phyloP scores from a whole-genome alignment of 2,113 vertebrate species.

The Vireo altiloquus region DNA sequence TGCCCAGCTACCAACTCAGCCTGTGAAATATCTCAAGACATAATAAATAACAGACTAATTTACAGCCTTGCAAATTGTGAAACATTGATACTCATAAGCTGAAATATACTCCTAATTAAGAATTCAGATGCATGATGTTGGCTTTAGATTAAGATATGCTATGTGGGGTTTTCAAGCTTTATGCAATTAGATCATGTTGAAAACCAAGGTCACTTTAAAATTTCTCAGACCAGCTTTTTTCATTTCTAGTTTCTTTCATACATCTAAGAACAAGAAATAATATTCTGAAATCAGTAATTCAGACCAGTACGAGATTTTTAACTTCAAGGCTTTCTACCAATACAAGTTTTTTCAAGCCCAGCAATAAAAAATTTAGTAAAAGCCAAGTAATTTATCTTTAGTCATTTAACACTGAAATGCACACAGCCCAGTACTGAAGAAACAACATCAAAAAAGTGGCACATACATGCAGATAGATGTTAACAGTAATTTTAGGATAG shows the following conservation, averaged over 20 bases:
- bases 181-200: not conserved
- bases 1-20: not conserved
- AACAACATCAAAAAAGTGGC: not conserved
- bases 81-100: not conserved
- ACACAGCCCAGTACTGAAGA: not conserved
- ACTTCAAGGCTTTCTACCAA: not conserved
- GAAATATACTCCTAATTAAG: not conserved
- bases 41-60: conserved; percentile 34
- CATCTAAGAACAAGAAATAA: not conserved
- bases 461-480: not conserved
- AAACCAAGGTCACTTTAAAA: not conserved
- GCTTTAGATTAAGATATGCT: not conserved
- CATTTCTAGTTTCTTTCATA: not conserved
- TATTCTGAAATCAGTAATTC: not conserved
- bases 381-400: not conserved
- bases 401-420: not conserved
- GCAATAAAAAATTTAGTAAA: not conserved
- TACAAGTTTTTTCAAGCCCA: not conserved
- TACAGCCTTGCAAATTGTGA: not conserved
- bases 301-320: not conserved
- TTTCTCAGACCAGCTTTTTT: not conserved
- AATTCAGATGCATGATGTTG: not conserved
- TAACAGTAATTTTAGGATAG: not conserved
- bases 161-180: not conserved
- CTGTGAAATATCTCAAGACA: not conserved